Percentiles rank a stretch among this genome's conserved stretches.
Evolutionary conservation across 2,113 vertebrate genomes (phyloP).

Genomic region (Pseudorhombus dupliciocellatus): DNA sequence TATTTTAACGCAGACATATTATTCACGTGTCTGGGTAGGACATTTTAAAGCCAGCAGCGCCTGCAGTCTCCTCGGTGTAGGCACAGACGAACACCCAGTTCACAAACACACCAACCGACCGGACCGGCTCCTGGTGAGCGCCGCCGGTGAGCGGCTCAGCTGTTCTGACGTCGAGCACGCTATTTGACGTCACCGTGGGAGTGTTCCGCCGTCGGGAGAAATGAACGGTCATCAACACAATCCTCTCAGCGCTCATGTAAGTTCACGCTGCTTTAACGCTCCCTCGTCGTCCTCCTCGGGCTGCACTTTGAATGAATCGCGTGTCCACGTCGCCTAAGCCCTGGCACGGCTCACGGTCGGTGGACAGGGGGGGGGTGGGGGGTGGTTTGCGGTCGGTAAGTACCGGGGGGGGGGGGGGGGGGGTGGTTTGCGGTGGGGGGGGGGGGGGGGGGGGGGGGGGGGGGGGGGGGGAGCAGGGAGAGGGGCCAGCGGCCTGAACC

Average conservation of each 20-base stretch:
- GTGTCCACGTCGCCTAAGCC: not conserved
- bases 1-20: too few relatives aligned
- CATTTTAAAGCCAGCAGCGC: too few relatives aligned
- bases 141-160: slow-evolving; percentile 21
- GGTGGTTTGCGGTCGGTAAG: slow-evolving; percentile 10
- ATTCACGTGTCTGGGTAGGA: too few relatives aligned
- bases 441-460: too few relatives aligned
- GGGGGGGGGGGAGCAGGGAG: slow-evolving; percentile 60
- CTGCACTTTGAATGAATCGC: slow-evolving; percentile 39
- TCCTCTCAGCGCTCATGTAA: slow-evolving; percentile 81
- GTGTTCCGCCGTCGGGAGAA: slow-evolving; percentile 77
- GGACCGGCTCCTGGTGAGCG: not conserved
- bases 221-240: slow-evolving; percentile 83
- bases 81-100: too few relatives aligned
- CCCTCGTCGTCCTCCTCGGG: slow-evolving; percentile 2
- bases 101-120: not conserved
- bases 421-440: too few relatives aligned
- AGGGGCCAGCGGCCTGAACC: slow-evolving; percentile 32
- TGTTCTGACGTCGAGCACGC: slow-evolving; percentile 72
- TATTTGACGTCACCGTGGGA: slow-evolving; percentile 82
- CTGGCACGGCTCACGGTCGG: not conserved
- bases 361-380: not conserved
- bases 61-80: too few relatives aligned
- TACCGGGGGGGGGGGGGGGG: too few relatives aligned
- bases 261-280: slow-evolving; percentile 59